Conservation (phyloP, 2,113 vertebrate species). For the Leptobrachium leishanense region DNA sequence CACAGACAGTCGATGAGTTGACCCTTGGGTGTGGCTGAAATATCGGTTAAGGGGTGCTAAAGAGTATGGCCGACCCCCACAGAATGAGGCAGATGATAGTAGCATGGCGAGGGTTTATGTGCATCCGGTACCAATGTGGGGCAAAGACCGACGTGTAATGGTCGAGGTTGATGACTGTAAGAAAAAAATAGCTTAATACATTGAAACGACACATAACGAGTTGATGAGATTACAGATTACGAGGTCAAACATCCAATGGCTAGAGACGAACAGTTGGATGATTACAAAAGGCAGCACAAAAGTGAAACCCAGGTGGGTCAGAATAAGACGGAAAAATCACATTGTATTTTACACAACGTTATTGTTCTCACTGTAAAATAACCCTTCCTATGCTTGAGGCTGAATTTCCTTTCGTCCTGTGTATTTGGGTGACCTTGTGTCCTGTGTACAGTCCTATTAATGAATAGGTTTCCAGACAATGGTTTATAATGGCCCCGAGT, state of each 20-base stretch:
- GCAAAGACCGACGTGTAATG: slow-evolving; percentile 55
- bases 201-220: slow-evolving; percentile 36
- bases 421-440: no score
- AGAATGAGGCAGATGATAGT: slow-evolving; percentile 41
- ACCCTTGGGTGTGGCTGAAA: slow-evolving; percentile 44
- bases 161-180: slow-evolving; percentile 56
- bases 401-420: no score
- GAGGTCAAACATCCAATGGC: slow-evolving; percentile 55
- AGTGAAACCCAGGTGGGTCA: slow-evolving; percentile 55
- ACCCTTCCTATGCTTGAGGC: no score
- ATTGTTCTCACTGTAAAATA: no score
- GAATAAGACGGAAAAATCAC: slow-evolving; percentile 60
- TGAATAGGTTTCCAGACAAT: no score
- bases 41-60: slow-evolving; percentile 52
- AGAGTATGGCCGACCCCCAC: slow-evolving; percentile 51
- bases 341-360: no score
- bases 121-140: slow-evolving; percentile 54
- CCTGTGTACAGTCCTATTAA: no score
- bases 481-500: no score
- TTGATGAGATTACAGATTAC: slow-evolving; percentile 55
- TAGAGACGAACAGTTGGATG: slow-evolving; percentile 33
- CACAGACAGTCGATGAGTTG: slow-evolving; percentile 29
- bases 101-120: slow-evolving; percentile 48
- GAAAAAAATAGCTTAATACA: slow-evolving; percentile 55
- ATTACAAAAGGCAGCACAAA: slow-evolving; percentile 52